A percentile compares a stretch with the other conserved stretches of the same genome.
phyloP scores from a whole-genome alignment of 2,797 vertebrate genomes.

The Notoglanidium macrostoma region DNA sequence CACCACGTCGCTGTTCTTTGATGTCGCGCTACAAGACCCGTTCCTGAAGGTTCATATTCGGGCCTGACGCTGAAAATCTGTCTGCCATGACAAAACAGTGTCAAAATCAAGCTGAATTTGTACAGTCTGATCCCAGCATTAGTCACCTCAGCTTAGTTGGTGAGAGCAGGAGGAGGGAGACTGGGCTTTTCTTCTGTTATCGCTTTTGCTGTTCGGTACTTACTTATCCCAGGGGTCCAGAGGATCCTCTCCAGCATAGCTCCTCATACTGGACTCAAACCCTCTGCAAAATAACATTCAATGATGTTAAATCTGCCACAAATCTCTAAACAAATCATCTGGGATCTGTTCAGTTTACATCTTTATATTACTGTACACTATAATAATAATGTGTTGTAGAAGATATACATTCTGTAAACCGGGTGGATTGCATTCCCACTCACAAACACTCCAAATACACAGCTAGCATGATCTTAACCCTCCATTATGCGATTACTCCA shows the following conservation, averaged over 20 bases:
- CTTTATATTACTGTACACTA: not conserved
- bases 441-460: not conserved
- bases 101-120: too few relatives aligned
- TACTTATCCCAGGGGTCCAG: conserved; percentile 83
- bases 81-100: too few relatives aligned
- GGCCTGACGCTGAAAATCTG: too few relatives aligned
- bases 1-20: too few relatives aligned
- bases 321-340: not conserved
- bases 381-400: not conserved
- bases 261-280: conserved; percentile 72
- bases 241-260: conserved; percentile 75
- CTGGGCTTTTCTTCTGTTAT: too few relatives aligned
- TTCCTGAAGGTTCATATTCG: too few relatives aligned
- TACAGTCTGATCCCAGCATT: too few relatives aligned
- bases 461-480: not conserved
- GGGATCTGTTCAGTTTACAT: not conserved
- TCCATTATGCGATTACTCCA: not conserved
- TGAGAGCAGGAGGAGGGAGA: not conserved
- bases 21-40: too few relatives aligned
- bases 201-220: conserved; percentile 28
- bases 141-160: too few relatives aligned
- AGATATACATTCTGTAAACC: not conserved
- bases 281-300: conserved; percentile 62
- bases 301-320: not conserved
- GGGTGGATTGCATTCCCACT: too few relatives aligned